Evolutionary conservation across 2,888 invertebrate species (phyloP).

Genomic region (Euphydryas editha): DNA sequence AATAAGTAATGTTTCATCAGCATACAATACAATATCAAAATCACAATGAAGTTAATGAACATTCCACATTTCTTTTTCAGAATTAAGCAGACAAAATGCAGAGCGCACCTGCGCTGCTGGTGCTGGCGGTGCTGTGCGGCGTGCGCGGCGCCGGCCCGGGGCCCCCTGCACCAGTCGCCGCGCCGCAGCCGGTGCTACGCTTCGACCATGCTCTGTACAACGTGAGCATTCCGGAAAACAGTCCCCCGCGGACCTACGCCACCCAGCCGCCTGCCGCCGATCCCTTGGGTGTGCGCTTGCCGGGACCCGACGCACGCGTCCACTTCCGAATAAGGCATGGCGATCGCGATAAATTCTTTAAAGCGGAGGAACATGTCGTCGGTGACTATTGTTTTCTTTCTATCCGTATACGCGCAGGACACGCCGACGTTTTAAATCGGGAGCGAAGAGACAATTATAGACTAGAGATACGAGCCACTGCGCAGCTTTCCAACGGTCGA

Average conservation of each 20-base stretch:
- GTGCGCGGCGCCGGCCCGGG: slow-evolving; percentile 61
- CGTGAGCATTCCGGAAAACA: slow-evolving; percentile 96
- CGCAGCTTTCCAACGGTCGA: slow-evolving; percentile 82
- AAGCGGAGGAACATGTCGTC: slow-evolving; percentile 93
- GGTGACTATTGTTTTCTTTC: slow-evolving; percentile 98
- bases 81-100: slow-evolving; percentile 41
- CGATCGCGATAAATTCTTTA: slow-evolving; percentile 95
- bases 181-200: slow-evolving; percentile 66
- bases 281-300: slow-evolving; percentile 89
- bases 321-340: slow-evolving; percentile 94
- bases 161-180: slow-evolving; percentile 41
- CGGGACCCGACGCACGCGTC: slow-evolving; percentile 77
- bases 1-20: no score
- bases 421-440: slow-evolving; percentile 94
- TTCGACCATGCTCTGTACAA: slow-evolving; percentile 92
- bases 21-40: no score
- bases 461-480: slow-evolving; percentile 87
- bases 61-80: slow-evolving; percentile 28
- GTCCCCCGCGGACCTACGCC: slow-evolving; percentile 94
- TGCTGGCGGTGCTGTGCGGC: slow-evolving; percentile 62
- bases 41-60: no score
- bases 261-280: slow-evolving; percentile 87
- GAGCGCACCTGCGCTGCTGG: slow-evolving; percentile 49
- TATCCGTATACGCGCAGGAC: slow-evolving; percentile 94
- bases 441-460: slow-evolving; percentile 94